phyloP scores from a whole-genome alignment of 2,888 invertebrate genomes.

The Cerceris ruficornis region DNA sequence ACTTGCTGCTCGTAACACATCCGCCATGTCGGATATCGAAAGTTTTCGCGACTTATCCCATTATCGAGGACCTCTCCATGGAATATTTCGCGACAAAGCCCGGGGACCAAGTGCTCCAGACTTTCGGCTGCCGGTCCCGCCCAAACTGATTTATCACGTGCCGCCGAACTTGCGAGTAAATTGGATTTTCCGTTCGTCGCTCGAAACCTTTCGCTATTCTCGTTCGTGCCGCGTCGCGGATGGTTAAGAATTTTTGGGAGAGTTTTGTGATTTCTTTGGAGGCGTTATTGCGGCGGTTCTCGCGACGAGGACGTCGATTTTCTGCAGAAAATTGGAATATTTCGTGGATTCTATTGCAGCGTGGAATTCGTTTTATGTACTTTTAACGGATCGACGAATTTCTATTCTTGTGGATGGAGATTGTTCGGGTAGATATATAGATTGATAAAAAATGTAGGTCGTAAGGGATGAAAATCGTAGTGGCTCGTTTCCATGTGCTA shows the following conservation, averaged over 20 bases:
- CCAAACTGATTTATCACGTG: conserved; percentile 58
- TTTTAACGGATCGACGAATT: too few species aligned
- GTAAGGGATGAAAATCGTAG: too few species aligned
- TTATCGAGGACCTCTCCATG: conserved; percentile 50
- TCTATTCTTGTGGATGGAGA: too few species aligned
- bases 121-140: conserved; percentile 16
- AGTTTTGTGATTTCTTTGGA: not conserved
- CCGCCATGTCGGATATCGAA: conserved; percentile 61
- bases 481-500: too few species aligned
- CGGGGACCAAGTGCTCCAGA: not conserved
- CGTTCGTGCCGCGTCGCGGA: conserved; percentile 26
- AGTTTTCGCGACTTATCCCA: conserved; percentile 69
- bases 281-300: conserved; percentile 1
- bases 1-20: conserved; percentile 38
- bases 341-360: too few species aligned
- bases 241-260: conserved; percentile 11
- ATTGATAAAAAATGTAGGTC: too few species aligned
- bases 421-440: too few species aligned
- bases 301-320: too few species aligned
- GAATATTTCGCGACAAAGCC: conserved; percentile 12
- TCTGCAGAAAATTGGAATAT: too few species aligned
- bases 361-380: too few species aligned
- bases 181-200: conserved; percentile 30
- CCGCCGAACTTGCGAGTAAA: conserved; percentile 27
- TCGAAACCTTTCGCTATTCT: conserved; percentile 35